These are phyloP conservation scores for Vultur gryphus DNA, from an alignment of 2,797 vertebrate genomes.

Conservation along the genomic window DNA sequence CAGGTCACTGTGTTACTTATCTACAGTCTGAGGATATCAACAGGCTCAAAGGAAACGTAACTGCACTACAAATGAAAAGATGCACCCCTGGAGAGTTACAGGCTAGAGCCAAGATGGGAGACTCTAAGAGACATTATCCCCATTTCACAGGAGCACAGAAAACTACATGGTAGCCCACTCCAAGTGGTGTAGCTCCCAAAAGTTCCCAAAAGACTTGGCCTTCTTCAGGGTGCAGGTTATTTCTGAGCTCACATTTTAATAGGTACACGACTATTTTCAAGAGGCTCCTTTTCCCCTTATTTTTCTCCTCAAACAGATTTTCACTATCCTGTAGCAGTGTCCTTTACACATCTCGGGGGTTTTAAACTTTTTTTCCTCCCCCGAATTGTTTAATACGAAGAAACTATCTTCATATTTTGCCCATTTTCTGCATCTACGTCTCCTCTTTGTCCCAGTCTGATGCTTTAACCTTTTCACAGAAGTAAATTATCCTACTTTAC, in stretches of 20 bases:
- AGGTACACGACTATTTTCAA: neutral
- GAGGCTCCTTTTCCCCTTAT: neutral
- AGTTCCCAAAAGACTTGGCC: neutral
- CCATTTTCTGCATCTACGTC: neutral
- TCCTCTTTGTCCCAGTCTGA: neutral
- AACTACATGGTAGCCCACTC: rapidly evolving
- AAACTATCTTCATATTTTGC: neutral
- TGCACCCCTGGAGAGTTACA: neutral
- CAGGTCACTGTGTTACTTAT: neutral
- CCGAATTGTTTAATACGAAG: neutral
- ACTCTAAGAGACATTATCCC: neutral
- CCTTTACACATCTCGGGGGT: neutral
- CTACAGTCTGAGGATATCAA: neutral
- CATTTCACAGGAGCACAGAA: neutral
- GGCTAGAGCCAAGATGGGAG: neutral
- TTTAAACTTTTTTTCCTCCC: too few relatives aligned
- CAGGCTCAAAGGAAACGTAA: neutral
- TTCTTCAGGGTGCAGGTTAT: neutral
- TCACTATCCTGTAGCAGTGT: neutral
- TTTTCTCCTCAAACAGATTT: neutral
- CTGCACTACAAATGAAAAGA: neutral
- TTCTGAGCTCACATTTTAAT: neutral
- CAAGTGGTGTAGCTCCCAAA: neutral
- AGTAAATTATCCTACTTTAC: neutral
- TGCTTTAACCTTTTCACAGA: neutral